phyloP scores from a whole-genome alignment of 2,113 vertebrate species.

The Tragelaphus scriptus region DNA sequence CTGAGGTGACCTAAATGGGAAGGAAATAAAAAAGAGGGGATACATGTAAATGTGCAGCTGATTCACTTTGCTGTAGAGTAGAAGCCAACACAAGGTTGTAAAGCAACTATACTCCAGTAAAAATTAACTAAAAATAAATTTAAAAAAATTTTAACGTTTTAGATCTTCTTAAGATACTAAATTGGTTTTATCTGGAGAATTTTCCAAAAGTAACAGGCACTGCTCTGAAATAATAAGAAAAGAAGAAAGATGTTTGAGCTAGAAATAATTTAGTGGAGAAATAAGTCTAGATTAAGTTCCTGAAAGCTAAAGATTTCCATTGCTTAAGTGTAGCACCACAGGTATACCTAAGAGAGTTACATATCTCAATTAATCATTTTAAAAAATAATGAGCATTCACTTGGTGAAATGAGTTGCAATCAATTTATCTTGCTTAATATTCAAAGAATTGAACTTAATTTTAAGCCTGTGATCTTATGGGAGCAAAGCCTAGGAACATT shows the following conservation, averaged over 20 bases:
- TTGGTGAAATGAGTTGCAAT: not conserved
- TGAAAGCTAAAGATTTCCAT: not conserved
- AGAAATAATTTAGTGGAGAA: not conserved
- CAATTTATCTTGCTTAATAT: constrained; percentile 4
- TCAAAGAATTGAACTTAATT: constrained; percentile 35
- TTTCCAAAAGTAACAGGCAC: not conserved
- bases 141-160: rapidly evolving
- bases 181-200: not conserved
- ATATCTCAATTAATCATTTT: constrained; percentile 22
- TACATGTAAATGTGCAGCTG: not conserved
- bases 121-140: not conserved
- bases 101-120: not conserved
- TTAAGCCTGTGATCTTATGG: not conserved
- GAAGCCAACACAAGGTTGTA: not conserved
- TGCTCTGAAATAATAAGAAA: not conserved
- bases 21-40: not conserved
- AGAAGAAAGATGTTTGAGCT: not conserved
- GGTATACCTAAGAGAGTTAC: not conserved
- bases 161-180: not conserved
- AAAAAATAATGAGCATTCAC: not conserved
- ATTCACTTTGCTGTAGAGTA: not conserved
- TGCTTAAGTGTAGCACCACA: not conserved
- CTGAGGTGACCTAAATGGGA: not conserved
- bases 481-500: not conserved
- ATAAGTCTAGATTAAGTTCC: not conserved